Percentiles rank a stretch among this genome's conserved stretches.
Evolutionary conservation across 2,888 invertebrate genomes (phyloP).

Genomic region (Drosophila rellima): DNA sequence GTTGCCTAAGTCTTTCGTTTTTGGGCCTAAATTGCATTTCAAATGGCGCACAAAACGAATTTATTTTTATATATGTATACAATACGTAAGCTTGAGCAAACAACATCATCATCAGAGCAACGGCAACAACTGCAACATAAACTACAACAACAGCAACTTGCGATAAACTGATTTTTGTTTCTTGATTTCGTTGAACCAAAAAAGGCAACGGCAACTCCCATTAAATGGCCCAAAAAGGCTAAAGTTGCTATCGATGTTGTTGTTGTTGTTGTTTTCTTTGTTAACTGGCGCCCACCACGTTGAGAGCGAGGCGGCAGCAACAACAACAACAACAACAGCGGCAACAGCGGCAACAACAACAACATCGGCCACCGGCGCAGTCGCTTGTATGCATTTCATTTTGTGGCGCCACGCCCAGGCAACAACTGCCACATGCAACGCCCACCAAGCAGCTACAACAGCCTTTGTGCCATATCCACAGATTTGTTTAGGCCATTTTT

Average conservation of each 20-base stretch:
- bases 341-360: not conserved
- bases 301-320: slow-evolving; percentile 37
- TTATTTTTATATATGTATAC: slow-evolving; percentile 51
- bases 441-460: slow-evolving; percentile 57
- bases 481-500: slow-evolving; percentile 71
- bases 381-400: slow-evolving; percentile 60
- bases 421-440: slow-evolving; percentile 62
- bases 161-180: slow-evolving; percentile 71
- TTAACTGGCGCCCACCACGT: slow-evolving; percentile 76
- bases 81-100: slow-evolving; percentile 44
- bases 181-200: slow-evolving; percentile 78
- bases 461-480: slow-evolving; percentile 64
- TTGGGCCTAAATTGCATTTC: slow-evolving; percentile 42
- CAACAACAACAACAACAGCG: not conserved
- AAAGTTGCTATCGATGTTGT: slow-evolving; percentile 36
- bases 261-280: slow-evolving; percentile 51
- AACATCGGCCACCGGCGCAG: slow-evolving; percentile 67
- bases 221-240: slow-evolving; percentile 78
- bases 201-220: slow-evolving; percentile 83
- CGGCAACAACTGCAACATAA: slow-evolving; percentile 26
- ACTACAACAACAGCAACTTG: slow-evolving; percentile 37
- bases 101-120: slow-evolving; percentile 63
- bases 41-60: slow-evolving; percentile 50
- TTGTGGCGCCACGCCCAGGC: slow-evolving; percentile 71
- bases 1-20: slow-evolving; percentile 71